Conservation (phyloP, 2,888 invertebrate species). For the Stramonita haemastoma region DNA sequence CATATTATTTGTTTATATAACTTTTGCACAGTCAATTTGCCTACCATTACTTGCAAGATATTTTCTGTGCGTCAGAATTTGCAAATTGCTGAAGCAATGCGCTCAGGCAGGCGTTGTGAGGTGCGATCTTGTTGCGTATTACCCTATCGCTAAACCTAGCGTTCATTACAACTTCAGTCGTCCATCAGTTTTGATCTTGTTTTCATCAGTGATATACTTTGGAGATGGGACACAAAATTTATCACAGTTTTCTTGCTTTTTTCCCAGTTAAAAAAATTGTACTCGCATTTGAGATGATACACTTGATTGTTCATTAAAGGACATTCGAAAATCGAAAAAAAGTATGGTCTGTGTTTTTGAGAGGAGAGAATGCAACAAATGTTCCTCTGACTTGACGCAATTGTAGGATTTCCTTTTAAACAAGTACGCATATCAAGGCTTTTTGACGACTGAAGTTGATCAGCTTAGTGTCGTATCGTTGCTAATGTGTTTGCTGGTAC, state of each 20-base stretch:
- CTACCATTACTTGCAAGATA: too few species aligned
- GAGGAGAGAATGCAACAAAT: neutral
- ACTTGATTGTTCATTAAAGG: neutral
- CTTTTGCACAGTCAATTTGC: too few species aligned
- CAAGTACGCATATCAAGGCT: neutral
- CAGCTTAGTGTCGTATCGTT: neutral
- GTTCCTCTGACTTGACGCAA: neutral
- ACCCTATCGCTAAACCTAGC: neutral
- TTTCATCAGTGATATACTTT: neutral
- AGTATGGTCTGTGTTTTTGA: neutral
- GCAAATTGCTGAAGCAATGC: neutral
- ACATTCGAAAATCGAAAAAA: neutral
- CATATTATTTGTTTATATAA: too few species aligned
- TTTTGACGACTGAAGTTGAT: constrained; percentile 41
- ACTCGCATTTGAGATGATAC: neutral
- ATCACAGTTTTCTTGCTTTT: neutral
- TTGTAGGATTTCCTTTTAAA: neutral
- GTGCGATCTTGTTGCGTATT: neutral
- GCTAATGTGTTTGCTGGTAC: neutral
- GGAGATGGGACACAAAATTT: constrained; percentile 23
- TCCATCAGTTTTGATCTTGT: constrained; percentile 24
- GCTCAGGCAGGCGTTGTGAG: neutral
- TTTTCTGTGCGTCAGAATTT: neutral
- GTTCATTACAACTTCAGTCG: constrained; percentile 22
- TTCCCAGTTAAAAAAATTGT: neutral